Evolutionary conservation across 2,888 invertebrate genomes (phyloP).

Genomic region (Masnerella sp.): DNA sequence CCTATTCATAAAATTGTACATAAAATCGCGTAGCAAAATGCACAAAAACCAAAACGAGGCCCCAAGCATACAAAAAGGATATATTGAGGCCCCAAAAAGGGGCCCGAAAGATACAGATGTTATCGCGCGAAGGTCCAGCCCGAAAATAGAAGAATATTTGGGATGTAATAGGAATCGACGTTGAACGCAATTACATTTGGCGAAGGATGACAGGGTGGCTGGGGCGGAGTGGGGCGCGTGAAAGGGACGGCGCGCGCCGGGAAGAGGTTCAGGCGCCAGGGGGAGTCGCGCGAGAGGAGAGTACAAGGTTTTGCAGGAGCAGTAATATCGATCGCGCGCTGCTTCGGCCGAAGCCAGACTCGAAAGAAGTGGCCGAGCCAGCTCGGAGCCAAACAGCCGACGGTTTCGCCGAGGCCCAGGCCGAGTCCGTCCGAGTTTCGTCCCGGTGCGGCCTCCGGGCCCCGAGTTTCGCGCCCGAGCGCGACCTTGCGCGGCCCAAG

Average conservation of each 20-base stretch:
- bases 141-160: conserved; percentile 31
- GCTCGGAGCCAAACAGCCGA: too few species aligned
- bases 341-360: conserved; percentile 65
- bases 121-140: too few species aligned
- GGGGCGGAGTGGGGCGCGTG: conserved; percentile 2
- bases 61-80: too few species aligned
- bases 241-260: conserved; percentile 39
- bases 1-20: too few species aligned
- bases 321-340: conserved; percentile 75
- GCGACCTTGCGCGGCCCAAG: conserved; percentile 50
- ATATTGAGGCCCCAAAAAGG: too few species aligned
- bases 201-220: conserved; percentile 2
- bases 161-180: conserved; percentile 41
- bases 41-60: too few species aligned
- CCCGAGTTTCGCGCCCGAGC: conserved; percentile 8
- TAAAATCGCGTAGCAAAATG: too few species aligned
- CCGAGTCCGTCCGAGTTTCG: conserved; percentile 41
- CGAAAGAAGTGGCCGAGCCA: conserved; percentile 2
- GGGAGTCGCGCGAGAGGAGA: conserved; percentile 60
- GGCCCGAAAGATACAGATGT: too few species aligned
- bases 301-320: conserved; percentile 75
- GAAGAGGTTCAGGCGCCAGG: conserved; percentile 37
- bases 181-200: conserved; percentile 46
- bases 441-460: not conserved
- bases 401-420: too few species aligned